These are phyloP conservation scores for Erebia palarica DNA, from an alignment of 2,888 invertebrate species.

Conservation along the genomic window DNA sequence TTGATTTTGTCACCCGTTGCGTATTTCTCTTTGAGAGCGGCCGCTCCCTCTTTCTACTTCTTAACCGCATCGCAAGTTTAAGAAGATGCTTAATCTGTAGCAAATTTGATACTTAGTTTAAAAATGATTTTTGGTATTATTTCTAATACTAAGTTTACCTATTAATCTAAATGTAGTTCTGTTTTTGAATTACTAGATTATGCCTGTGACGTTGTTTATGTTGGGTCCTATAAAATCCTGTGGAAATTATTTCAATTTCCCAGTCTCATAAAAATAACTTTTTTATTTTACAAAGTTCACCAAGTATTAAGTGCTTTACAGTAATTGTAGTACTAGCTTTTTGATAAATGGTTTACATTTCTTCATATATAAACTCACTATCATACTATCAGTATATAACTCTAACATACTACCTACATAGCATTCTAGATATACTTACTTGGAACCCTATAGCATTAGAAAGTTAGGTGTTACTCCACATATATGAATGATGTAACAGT, in stretches of 20 bases:
- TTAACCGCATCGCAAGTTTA: constrained; percentile 84
- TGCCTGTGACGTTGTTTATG: too few relatives aligned
- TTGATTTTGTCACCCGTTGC: constrained; percentile 58
- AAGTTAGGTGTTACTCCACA: constrained; percentile 54
- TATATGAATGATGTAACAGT: constrained; percentile 46
- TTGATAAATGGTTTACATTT: too few relatives aligned
- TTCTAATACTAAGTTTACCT: too few relatives aligned
- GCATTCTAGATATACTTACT: constrained; percentile 59
- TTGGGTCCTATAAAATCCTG: too few relatives aligned
- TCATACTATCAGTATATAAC: neutral
- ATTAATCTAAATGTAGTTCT: too few relatives aligned
- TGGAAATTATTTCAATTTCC: too few relatives aligned
- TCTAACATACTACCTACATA: neutral
- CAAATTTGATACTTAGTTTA: neutral
- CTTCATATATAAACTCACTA: neutral
- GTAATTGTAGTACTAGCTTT: too few relatives aligned
- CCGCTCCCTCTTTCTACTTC: constrained; percentile 85
- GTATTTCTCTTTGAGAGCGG: constrained; percentile 71
- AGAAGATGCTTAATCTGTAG: constrained; percentile 62
- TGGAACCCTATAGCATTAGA: constrained; percentile 64
- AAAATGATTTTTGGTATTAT: neutral
- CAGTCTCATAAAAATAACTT: too few relatives aligned
- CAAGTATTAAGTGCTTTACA: too few relatives aligned
- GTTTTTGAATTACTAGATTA: too few relatives aligned
- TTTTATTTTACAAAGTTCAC: too few relatives aligned